Evolutionary conservation across 2,797 vertebrate genomes (phyloP).

Genomic region (Tiaroga cobitis): DNA sequence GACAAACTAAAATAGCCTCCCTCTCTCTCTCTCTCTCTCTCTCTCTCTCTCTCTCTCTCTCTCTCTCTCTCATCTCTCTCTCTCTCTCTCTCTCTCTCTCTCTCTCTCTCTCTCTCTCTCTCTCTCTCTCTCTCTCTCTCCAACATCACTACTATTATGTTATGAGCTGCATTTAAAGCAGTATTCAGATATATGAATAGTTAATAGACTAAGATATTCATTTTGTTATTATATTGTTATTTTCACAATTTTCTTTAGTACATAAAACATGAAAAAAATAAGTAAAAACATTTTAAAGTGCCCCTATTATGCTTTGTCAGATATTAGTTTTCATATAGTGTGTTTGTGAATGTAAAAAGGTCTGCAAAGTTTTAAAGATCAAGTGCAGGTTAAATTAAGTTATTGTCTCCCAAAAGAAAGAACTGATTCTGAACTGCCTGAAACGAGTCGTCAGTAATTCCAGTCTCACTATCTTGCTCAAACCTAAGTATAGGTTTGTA

Average conservation of each 20-base stretch:
- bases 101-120: conserved; percentile 19
- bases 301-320: too few relatives aligned
- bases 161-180: neutral
- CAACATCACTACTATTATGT: conserved; percentile 20
- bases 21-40: conserved; percentile 16
- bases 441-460: too few relatives aligned
- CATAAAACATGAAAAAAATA: neutral
- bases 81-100: conserved; percentile 20
- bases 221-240: neutral
- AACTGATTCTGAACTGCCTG: too few relatives aligned
- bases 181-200: neutral
- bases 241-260: neutral
- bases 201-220: neutral
- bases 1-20: conserved; percentile 52
- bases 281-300: too few relatives aligned
- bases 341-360: neutral
- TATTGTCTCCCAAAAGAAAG: neutral
- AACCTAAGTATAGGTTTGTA: neutral
- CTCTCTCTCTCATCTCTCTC: conserved; percentile 11
- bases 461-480: neutral
- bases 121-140: conserved; percentile 8
- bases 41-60: conserved; percentile 18
- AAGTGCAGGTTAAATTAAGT: neutral
- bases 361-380: neutral
- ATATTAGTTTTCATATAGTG: neutral